phyloP scores from a whole-genome alignment of 2,888 invertebrate species.

The Drosophila affinis region DNA sequence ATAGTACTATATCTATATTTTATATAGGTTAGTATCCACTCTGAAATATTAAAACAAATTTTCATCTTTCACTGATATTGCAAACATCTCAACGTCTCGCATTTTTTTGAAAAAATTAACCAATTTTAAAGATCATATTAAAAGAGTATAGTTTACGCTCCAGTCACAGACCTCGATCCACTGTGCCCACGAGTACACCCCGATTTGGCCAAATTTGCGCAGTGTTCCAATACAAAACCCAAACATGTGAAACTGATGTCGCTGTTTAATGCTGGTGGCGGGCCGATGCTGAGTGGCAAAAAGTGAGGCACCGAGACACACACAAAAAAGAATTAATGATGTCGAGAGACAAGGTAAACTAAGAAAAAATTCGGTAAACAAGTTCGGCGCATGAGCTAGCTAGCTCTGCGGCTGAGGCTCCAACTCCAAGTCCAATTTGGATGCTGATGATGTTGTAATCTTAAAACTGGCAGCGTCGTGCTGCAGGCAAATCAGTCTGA shows the following conservation, averaged over 20 bases:
- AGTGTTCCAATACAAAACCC: slow-evolving; percentile 33
- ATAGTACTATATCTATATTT: too few relatives aligned
- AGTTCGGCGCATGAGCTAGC: slow-evolving; percentile 32
- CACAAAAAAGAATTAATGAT: slow-evolving; percentile 37
- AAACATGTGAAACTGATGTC: slow-evolving; percentile 30
- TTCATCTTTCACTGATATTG: too few relatives aligned
- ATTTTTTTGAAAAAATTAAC: background rate
- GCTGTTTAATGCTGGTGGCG: slow-evolving; percentile 36
- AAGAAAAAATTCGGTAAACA: slow-evolving; percentile 36
- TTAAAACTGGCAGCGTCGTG: slow-evolving; percentile 52
- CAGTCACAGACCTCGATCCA: slow-evolving; percentile 5
- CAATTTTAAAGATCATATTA: slow-evolving; percentile 1
- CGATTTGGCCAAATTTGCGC: slow-evolving; percentile 28
- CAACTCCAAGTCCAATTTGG: background rate
- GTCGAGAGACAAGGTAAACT: slow-evolving; percentile 24
- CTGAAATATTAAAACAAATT: too few relatives aligned
- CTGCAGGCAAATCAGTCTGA: slow-evolving; percentile 56
- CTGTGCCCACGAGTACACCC: slow-evolving; percentile 7
- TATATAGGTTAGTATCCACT: too few relatives aligned
- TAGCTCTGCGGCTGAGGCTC: background rate
- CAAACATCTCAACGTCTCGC: too few relatives aligned
- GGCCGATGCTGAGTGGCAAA: slow-evolving; percentile 26
- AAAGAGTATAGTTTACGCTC: background rate
- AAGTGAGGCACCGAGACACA: background rate
- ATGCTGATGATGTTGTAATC: slow-evolving; percentile 52